Evolutionary conservation across 2,888 invertebrate genomes (phyloP), one percentile per base, ranked within the genome.

Genomic region (Pyrrhia umbra): DNA sequence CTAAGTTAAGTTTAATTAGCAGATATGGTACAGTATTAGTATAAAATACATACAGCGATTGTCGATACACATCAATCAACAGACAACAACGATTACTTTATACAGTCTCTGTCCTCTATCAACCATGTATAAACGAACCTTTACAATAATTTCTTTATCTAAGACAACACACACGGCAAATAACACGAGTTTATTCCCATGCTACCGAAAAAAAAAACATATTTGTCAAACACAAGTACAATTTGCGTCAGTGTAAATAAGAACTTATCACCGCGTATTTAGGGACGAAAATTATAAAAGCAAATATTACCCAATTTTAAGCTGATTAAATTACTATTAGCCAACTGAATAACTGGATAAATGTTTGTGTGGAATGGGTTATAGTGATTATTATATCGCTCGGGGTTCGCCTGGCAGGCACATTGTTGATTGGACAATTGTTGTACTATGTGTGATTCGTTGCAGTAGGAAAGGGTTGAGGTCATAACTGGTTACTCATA

Each of bases 11-110:
- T n/a, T n/a, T n/a, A n/a, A n/a, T n/a, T n/a, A n/a, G n/a, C n/a
- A n/a, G n/a, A n/a, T n/a, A 34, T 34, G 13, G 13, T 13, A n/a
- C 34, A 34, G 54, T 27, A 57, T 40, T 54, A 25, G 6, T 47
- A 42, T 43, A 54, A 43, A 58, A 20, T 21, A 45, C 37, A 30
- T 23, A 57, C 51, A 52, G 51, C 61, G 75, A 77, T 77, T 77
- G 62, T 50, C 42, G 20, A 55, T 67, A 65, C 51, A 34, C 46
- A 61, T 74, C 62, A 60, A 67, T 66, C 66, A 68, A 75, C 60
- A 58, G 23, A 25, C 42, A 43, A 77, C 72, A 75, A 68, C 56
- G 65, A 64, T 54, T 61, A 66, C 72, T 54, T 68, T 77, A 65
- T 71, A 75, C 71, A 60, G 16, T 57, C 16, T 54, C 18, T 40